A percentile compares a stretch with the other conserved stretches of the same genome.
Evolutionary conservation across 2,888 invertebrate species (phyloP).

Genomic region (Lucinisca nassula): DNA sequence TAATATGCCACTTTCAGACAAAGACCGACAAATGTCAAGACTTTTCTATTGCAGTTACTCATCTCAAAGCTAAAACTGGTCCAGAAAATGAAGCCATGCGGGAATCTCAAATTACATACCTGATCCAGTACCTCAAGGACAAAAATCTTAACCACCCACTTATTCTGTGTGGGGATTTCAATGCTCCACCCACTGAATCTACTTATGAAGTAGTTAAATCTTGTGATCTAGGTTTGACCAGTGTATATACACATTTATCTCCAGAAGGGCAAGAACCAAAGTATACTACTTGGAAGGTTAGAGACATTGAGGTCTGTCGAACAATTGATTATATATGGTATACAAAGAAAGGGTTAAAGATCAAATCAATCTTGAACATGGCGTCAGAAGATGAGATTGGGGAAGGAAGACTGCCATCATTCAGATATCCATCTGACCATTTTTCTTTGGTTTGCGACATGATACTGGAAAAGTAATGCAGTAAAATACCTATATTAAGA

Average conservation of each 20-base stretch:
- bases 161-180: conserved; percentile 93
- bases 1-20: conserved; percentile 88
- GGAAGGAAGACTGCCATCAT: conserved; percentile 91
- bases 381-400: conserved; percentile 92
- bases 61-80: conserved; percentile 92
- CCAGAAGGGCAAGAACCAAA: conserved; percentile 90
- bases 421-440: conserved; percentile 93
- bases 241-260: conserved; percentile 85
- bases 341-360: conserved; percentile 89
- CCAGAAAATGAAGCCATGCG: conserved; percentile 77
- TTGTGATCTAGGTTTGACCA: conserved; percentile 78
- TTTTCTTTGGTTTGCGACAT: conserved; percentile 90
- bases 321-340: conserved; percentile 91
- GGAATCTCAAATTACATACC: conserved; percentile 78
- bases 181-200: conserved; percentile 92
- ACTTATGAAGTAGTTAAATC: conserved; percentile 90
- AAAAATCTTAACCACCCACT: conserved; percentile 88
- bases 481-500: no score
- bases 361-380: conserved; percentile 90
- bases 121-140: conserved; percentile 74
- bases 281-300: conserved; percentile 93
- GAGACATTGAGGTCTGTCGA: conserved; percentile 91
- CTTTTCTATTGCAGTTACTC: conserved; percentile 92
- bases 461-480: conserved; percentile 49
- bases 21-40: conserved; percentile 84